Conservation (phyloP, 1,140 invertebrate genomes). For the Hydropsyche tenuis region DNA sequence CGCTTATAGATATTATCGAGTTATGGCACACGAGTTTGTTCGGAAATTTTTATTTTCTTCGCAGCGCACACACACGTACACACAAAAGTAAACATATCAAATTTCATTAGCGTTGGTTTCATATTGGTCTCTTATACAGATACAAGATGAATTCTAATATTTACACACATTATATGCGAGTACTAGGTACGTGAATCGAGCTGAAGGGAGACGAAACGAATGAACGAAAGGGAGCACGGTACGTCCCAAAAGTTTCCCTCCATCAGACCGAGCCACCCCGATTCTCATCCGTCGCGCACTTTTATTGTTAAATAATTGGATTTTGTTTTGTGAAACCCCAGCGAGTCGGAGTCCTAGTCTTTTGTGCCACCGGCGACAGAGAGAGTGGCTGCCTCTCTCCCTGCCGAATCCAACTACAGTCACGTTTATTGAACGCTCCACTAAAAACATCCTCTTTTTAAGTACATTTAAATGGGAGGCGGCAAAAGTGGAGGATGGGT, state of each 20-base stretch:
- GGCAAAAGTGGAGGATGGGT: background rate
- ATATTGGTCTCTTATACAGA: background rate
- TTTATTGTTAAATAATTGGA: constrained; percentile 52
- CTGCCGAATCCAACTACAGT: constrained; percentile 35
- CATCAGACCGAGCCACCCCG: background rate
- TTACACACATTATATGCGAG: constrained; percentile 23
- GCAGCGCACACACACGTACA: background rate
- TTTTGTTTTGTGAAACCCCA: constrained; percentile 49
- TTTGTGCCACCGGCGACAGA: constrained; percentile 17
- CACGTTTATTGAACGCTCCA: constrained; percentile 41
- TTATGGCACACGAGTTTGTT: background rate
- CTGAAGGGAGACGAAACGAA: background rate
- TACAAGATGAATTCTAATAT: constrained; percentile 14
- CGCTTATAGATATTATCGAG: background rate
- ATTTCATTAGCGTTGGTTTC: constrained; percentile 8
- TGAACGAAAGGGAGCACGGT: background rate
- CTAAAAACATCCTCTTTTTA: constrained; percentile 44
- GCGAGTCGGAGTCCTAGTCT: constrained; percentile 11
- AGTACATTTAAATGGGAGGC: constrained; percentile 26
- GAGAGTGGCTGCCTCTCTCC: constrained; percentile 28
- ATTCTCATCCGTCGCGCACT: constrained; percentile 48
- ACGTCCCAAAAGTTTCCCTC: constrained; percentile 13
- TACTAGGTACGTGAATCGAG: background rate
- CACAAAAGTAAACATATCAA: constrained; percentile 3
- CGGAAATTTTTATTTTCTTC: background rate